A percentile compares a stretch with the other conserved stretches of the same genome.
These are phyloP conservation scores for Epizoanthus rinbou DNA, from an alignment of 92 coral and sea anemone genomes.

Conservation along the genomic window DNA sequence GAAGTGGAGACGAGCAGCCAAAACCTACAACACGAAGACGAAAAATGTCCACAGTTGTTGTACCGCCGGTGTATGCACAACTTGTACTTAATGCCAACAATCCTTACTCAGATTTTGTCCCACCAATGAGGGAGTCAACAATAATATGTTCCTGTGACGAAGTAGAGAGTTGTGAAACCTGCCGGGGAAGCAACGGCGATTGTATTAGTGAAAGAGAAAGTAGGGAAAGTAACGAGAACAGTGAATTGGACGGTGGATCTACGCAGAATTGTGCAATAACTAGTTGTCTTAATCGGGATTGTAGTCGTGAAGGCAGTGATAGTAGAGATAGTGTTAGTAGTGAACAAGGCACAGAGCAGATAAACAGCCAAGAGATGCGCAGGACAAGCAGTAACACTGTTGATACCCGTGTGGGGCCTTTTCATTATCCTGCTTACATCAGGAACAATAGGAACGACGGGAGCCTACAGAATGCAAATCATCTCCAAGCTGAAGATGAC, in stretches of 20 bases:
- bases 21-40: slow-evolving; percentile 53
- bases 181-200: slow-evolving; percentile 37
- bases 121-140: slow-evolving; percentile 80
- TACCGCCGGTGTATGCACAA: slow-evolving; percentile 83
- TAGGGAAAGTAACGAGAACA: slow-evolving; percentile 21
- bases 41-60: slow-evolving; percentile 67
- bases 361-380: background rate
- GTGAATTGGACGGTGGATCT: background rate
- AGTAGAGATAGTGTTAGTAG: background rate
- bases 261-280: background rate
- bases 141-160: slow-evolving; percentile 71
- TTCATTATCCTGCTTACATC: slow-evolving; percentile 8
- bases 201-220: slow-evolving; percentile 4
- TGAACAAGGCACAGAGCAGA: background rate
- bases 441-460: background rate
- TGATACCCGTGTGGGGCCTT: background rate
- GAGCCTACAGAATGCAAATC: background rate
- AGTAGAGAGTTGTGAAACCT: slow-evolving; percentile 52
- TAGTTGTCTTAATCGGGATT: background rate
- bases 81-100: slow-evolving; percentile 71
- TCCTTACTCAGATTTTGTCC: slow-evolving; percentile 86
- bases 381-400: background rate
- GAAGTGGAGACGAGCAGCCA: slow-evolving; percentile 48
- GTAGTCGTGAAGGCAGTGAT: background rate
- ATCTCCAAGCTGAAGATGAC: background rate